These are phyloP conservation scores for Heliconius ismenius DNA, from an alignment of 2,888 invertebrate species.

Conservation along the genomic window DNA sequence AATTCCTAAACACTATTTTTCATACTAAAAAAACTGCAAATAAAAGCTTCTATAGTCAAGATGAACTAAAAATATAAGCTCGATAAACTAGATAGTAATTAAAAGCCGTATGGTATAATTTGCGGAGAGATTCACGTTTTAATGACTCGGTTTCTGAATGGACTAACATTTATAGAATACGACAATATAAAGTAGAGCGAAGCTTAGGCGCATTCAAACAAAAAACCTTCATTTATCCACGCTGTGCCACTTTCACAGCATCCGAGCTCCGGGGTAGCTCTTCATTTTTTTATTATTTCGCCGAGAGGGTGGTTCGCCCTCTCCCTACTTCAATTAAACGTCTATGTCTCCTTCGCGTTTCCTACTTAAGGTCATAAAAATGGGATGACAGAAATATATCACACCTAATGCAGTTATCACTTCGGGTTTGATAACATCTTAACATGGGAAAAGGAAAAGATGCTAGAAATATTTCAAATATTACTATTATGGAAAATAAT, in stretches of 20 bases:
- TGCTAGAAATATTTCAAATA: neutral
- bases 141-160: constrained; percentile 70
- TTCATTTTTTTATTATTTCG: constrained; percentile 78
- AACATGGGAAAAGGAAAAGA: neutral
- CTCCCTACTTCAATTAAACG: constrained; percentile 78
- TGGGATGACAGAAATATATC: constrained; percentile 76
- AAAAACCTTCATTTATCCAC: constrained; percentile 79
- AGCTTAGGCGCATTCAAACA: constrained; percentile 79
- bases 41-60: neutral
- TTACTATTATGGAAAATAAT: neutral
- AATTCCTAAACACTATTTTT: neutral
- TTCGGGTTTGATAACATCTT: constrained; percentile 22
- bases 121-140: constrained; percentile 58
- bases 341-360: constrained; percentile 76
- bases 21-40: neutral
- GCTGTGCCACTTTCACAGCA: constrained; percentile 81
- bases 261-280: constrained; percentile 76
- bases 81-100: constrained; percentile 32
- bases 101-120: constrained; percentile 45
- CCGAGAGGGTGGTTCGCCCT: constrained; percentile 59
- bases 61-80: constrained; percentile 11
- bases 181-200: constrained; percentile 78
- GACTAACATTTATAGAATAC: constrained; percentile 76
- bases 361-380: constrained; percentile 76
- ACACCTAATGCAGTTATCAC: constrained; percentile 67